Base-by-base conservation (phyloP, 2,797 vertebrate species). In the Pseudochirops cupreus region DNA sequence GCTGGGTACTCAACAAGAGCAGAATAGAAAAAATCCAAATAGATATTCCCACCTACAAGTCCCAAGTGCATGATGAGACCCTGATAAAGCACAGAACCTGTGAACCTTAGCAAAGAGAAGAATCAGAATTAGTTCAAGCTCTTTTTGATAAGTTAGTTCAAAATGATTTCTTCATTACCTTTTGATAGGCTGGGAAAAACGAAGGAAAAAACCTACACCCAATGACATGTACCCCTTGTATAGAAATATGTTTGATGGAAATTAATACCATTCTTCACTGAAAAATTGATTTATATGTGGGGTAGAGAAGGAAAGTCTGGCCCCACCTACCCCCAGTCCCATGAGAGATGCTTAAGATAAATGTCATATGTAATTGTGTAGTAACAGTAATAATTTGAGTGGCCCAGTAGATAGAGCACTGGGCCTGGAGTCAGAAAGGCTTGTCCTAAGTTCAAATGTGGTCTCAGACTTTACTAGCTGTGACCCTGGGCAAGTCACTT, bases 51-150 rank as follows among this genome's bases (percentile, higher is more conserved):
- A 55, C 98, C 94, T 0, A 96, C 95, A 18, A 98, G 96, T 96
- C 98, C 98, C 95, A 98, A 95, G 92, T 98, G 98, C 98, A 98
- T 98, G 94, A 98, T 98, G 92, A 99, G 98, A 46, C 99, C 99
- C 95, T 99, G 99, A 93, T 99, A 99, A 89, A 99, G 97, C 26
- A 99, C 95, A 0, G 98, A 98, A 96, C 98, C 98, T 0, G 98
- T 98, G 96, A 99, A 99, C 99, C 98, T 99, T 97, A 58, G 90
- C 82, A 95, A 82, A 97, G 91, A 95, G 96, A 31, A 97, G 91
- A 93, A 92, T 33, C 50, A 4, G 28, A 94, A 91, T 98, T 67
- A 97, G 93, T 54, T 0, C 1, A 11, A 31, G 93, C 2, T 55
- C 52, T 55, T 55, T 91, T 16, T 33, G 18, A 26, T 52, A 7